phyloP scores from a whole-genome alignment of 2,888 invertebrate species.

The Sinodicranocentrus sp. region DNA sequence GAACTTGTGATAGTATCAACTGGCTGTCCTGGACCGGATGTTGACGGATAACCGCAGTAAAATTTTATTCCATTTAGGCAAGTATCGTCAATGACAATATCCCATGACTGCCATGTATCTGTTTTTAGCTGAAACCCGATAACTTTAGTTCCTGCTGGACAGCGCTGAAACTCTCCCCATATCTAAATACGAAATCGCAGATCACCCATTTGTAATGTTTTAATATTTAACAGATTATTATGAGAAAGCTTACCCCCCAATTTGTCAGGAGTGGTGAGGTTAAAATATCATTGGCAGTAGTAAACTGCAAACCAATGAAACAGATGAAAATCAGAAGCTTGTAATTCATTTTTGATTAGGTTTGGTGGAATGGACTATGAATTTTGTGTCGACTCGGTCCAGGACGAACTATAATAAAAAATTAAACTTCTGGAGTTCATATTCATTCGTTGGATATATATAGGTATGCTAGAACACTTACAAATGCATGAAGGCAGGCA shows the following conservation, averaged over 20 bases:
- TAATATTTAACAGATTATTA: background rate
- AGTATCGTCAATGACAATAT: conserved; percentile 44
- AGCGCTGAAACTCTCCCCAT: conserved; percentile 67
- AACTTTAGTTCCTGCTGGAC: conserved; percentile 67
- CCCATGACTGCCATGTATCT: conserved; percentile 54
- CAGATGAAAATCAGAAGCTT: conserved; percentile 9
- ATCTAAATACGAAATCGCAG: conserved; percentile 24
- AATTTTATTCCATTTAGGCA: conserved; percentile 67
- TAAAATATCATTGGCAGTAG: conserved; percentile 28
- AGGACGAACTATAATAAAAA: too few relatives aligned
- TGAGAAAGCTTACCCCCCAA: conserved; percentile 54
- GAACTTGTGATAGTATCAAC: conserved; percentile 65
- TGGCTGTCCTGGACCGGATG: background rate
- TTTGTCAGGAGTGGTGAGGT: conserved; percentile 66
- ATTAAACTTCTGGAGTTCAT: background rate
- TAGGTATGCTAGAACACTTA: too few relatives aligned
- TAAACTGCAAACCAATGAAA: background rate
- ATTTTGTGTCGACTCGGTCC: too few relatives aligned
- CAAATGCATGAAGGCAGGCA: too few relatives aligned
- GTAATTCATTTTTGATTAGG: conserved; percentile 14
- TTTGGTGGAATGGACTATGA: too few relatives aligned
- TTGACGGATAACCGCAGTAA: conserved; percentile 60
- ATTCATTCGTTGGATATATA: background rate
- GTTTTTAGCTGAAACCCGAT: conserved; percentile 68
- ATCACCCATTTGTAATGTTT: background rate